Evolutionary conservation across 2,888 invertebrate species (phyloP).

Genomic region (Dolichopus griseipennis): DNA sequence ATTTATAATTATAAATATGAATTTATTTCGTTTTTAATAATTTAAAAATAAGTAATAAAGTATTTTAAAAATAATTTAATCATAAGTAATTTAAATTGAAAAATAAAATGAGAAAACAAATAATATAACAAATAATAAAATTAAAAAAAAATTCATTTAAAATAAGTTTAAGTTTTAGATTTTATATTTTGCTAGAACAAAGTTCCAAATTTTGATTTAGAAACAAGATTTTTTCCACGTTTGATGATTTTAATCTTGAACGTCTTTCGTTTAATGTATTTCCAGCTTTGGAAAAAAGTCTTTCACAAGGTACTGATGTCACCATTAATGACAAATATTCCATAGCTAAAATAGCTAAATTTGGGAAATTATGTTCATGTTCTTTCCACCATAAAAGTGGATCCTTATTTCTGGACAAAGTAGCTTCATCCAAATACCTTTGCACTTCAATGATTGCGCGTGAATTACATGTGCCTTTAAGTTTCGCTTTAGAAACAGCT

Average conservation of each 20-base stretch:
- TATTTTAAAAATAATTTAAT: too few relatives aligned
- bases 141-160: too few relatives aligned
- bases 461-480: constrained; percentile 12
- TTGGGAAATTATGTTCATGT: neutral
- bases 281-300: neutral
- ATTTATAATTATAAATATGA: too few relatives aligned
- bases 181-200: too few relatives aligned
- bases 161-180: too few relatives aligned
- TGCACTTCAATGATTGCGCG: constrained; percentile 17
- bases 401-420: constrained; percentile 15
- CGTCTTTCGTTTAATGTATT: neutral
- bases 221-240: neutral
- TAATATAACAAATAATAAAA: too few relatives aligned
- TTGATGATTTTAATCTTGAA: neutral
- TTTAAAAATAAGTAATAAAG: too few relatives aligned
- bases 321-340: neutral
- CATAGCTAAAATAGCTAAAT: neutral
- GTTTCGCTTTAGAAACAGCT: constrained; percentile 10
- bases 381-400: constrained; percentile 17
- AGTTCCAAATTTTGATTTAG: neutral
- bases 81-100: too few relatives aligned
- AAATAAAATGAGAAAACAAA: too few relatives aligned
- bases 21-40: too few relatives aligned
- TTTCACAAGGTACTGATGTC: neutral
- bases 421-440: constrained; percentile 17